phyloP scores from a whole-genome alignment of 2,113 vertebrate genomes.

The Axis porcinus region DNA sequence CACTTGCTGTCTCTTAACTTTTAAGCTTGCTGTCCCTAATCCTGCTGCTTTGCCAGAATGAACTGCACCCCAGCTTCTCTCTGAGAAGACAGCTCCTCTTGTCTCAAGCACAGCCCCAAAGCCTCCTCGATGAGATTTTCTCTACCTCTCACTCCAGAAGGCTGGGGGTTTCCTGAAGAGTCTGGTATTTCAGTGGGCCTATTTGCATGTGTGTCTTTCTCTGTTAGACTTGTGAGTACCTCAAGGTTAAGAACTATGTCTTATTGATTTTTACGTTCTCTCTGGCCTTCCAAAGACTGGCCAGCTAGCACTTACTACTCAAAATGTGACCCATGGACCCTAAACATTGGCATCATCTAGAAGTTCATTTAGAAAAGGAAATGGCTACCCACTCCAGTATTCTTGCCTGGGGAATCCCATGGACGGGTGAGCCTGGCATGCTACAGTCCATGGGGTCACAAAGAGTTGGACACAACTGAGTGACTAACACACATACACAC shows the following conservation, averaged over 20 bases:
- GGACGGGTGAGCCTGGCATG: not conserved
- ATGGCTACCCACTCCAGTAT: not conserved
- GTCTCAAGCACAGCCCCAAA: not conserved
- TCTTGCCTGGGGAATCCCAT: not conserved
- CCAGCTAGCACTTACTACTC: not conserved
- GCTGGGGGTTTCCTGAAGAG: not conserved
- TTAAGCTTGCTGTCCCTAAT: not conserved
- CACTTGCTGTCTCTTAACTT: not conserved
- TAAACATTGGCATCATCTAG: no score
- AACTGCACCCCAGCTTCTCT: not conserved
- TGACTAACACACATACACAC: not conserved
- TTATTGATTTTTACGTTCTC: not conserved
- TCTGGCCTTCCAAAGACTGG: not conserved
- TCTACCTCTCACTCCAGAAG: not conserved
- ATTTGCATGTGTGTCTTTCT: not conserved
- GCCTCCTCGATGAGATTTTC: not conserved
- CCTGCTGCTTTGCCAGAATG: not conserved
- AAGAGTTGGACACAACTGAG: not conserved
- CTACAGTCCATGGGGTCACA: not conserved
- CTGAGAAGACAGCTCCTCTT: not conserved
- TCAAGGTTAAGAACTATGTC: not conserved
- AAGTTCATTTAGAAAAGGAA: not conserved
- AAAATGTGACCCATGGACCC: not conserved
- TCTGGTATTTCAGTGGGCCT: not conserved
- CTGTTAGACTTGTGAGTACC: not conserved